Evolutionary conservation across 2,113 vertebrate genomes (phyloP).

Genomic region (Trochalopteron elliotii): DNA sequence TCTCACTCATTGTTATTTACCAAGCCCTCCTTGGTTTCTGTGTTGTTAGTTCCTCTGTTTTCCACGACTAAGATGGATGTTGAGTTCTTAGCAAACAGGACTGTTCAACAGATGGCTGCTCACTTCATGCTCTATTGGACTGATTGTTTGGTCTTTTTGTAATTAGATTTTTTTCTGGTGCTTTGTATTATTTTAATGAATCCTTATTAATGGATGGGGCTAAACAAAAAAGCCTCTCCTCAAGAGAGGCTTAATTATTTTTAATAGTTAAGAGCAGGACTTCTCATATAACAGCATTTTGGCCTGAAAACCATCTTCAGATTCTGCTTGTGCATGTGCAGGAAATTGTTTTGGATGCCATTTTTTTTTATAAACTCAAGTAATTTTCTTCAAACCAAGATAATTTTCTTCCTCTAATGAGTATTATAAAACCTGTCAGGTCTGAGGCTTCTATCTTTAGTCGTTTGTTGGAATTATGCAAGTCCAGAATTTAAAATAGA

Average conservation of each 20-base stretch:
- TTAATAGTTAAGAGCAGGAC: not conserved
- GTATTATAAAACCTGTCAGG: slow-evolving; percentile 39
- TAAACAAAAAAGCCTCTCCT: slow-evolving; percentile 30
- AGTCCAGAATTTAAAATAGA: slow-evolving; percentile 54
- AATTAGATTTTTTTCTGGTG: slow-evolving; percentile 52
- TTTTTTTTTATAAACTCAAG: slow-evolving; percentile 17
- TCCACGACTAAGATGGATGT: not conserved
- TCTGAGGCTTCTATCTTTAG: slow-evolving; percentile 44
- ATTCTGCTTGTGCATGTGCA: not conserved
- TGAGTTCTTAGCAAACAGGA: slow-evolving; percentile 19
- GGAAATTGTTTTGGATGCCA: not conserved
- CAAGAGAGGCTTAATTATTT: not conserved
- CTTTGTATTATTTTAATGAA: slow-evolving; percentile 66
- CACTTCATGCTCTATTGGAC: slow-evolving; percentile 47
- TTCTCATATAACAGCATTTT: not conserved
- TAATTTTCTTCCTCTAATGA: slow-evolving; percentile 46
- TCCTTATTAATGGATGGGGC: slow-evolving; percentile 27
- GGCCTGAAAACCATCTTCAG: not conserved
- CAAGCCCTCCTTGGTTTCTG: not conserved
- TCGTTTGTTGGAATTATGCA: slow-evolving; percentile 42
- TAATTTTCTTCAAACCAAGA: slow-evolving; percentile 32
- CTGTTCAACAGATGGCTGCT: slow-evolving; percentile 55
- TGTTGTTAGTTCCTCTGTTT: slow-evolving; percentile 1
- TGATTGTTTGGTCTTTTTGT: slow-evolving; percentile 42
- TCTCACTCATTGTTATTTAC: not conserved